Conservation (phyloP, 2,797 vertebrate species). For the Danio kyathit region DNA sequence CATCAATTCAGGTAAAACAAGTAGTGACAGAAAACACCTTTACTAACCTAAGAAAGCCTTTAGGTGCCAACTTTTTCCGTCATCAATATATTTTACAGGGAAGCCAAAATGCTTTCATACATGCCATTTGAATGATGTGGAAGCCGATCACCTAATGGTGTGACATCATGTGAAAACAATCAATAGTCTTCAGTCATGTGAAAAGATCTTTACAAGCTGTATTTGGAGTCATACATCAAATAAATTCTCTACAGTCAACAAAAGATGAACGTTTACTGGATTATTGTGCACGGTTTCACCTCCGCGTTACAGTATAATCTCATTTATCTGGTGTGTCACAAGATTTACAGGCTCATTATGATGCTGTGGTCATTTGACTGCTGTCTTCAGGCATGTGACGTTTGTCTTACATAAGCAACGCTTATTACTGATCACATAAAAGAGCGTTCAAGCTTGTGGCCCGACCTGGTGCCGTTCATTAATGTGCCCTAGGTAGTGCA, state of each 20-base stretch:
- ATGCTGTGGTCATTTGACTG: constrained; percentile 19
- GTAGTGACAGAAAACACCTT: too few species aligned
- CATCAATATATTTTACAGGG: too few species aligned
- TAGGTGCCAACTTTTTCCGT: too few species aligned
- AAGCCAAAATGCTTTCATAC: too few species aligned
- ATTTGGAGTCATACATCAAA: background rate
- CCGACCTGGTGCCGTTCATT: background rate
- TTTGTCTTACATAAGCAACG: constrained; percentile 7
- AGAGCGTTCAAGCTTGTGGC: background rate
- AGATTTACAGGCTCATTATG: constrained; percentile 8
- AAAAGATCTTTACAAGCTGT: background rate
- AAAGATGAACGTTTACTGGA: background rate
- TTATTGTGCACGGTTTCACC: background rate
- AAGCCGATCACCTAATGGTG: too few species aligned
- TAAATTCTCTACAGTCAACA: constrained; percentile 5
- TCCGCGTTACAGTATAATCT: background rate
- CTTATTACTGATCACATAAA: constrained; percentile 7
- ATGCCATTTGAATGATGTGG: too few species aligned
- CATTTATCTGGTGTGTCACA: constrained; percentile 17
- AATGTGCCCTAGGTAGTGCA: background rate
- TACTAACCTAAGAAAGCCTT: too few species aligned
- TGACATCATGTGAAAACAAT: too few species aligned
- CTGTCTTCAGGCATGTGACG: constrained; percentile 15
- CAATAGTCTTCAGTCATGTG: too few species aligned
- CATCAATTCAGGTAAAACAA: too few species aligned